Evolutionary conservation across 2,888 invertebrate genomes (phyloP).

Genomic region (Ligdia adustata): DNA sequence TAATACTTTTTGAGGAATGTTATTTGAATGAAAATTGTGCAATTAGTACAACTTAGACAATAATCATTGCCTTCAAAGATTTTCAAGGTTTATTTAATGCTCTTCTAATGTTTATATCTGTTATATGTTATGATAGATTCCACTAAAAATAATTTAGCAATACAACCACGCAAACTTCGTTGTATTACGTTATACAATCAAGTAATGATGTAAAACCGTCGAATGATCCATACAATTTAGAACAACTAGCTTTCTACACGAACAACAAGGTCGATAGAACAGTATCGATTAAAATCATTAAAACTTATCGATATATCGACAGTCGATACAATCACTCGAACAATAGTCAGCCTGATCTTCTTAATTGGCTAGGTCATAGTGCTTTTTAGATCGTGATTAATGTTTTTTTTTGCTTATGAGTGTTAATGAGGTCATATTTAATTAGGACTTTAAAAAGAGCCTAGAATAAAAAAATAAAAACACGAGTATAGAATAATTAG

Average conservation of each 20-base stretch:
- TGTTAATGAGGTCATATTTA: slow-evolving; percentile 21
- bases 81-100: too few species aligned
- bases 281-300: slow-evolving; percentile 25
- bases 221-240: slow-evolving; percentile 19
- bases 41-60: too few species aligned
- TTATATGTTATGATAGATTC: too few species aligned
- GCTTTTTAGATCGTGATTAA: slow-evolving; percentile 25
- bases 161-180: too few species aligned
- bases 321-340: slow-evolving; percentile 29
- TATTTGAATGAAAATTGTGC: too few species aligned
- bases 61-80: too few species aligned
- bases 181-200: neutral
- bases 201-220: neutral
- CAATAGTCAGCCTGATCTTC: slow-evolving; percentile 28
- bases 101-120: too few species aligned
- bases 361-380: slow-evolving; percentile 30
- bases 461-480: too few species aligned
- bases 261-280: slow-evolving; percentile 24
- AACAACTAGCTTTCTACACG: slow-evolving; percentile 19
- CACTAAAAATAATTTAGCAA: too few species aligned
- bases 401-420: slow-evolving; percentile 11
- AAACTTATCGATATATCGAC: slow-evolving; percentile 29
- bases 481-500: too few species aligned
- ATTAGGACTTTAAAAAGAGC: slow-evolving; percentile 6
- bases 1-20: too few species aligned